Evolutionary conservation across 1,140 invertebrate genomes (phyloP).

Genomic region (Zaprionus inermis): DNA sequence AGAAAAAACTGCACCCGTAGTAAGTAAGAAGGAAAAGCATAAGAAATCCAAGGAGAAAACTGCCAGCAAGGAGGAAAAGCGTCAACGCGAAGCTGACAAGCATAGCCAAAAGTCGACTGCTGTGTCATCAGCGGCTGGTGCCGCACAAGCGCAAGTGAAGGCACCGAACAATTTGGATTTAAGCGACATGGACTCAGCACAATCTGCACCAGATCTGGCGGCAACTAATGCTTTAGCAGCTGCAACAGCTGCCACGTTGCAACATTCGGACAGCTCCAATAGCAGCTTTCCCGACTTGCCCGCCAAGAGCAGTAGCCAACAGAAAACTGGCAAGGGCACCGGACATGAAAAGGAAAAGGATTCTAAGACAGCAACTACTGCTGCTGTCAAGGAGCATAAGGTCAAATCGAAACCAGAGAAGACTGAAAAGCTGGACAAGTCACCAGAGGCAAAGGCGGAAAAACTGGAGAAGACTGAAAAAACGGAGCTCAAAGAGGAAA

Average conservation of each 20-base stretch:
- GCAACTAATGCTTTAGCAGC: conserved; percentile 58
- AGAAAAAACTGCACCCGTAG: conserved; percentile 22
- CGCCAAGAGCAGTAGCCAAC: conserved; percentile 38
- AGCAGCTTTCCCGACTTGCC: conserved; percentile 81
- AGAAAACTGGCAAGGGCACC: conserved; percentile 25
- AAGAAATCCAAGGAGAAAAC: conserved; percentile 73
- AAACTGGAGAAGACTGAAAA: conserved; percentile 64
- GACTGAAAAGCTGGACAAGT: conserved; percentile 57
- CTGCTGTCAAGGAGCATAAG: conserved; percentile 57
- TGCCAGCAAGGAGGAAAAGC: conserved; percentile 77
- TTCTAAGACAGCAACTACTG: not conserved
- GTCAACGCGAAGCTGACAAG: conserved; percentile 62
- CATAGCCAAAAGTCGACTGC: conserved; percentile 30
- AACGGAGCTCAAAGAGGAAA: conserved; percentile 84
- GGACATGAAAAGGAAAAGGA: conserved; percentile 50
- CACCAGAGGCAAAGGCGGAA: conserved; percentile 60
- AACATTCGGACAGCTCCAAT: conserved; percentile 83
- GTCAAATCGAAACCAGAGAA: conserved; percentile 54
- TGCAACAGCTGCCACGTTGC: conserved; percentile 70
- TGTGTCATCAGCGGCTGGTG: conserved; percentile 28
- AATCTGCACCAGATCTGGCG: conserved; percentile 66
- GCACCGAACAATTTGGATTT: conserved; percentile 69
- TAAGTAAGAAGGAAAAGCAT: conserved; percentile 68
- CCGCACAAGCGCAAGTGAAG: conserved; percentile 39
- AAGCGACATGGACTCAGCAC: conserved; percentile 73